Base-by-base conservation (phyloP, 2,797 vertebrate species). In the Oryzias dopingdopingensis region DNA sequence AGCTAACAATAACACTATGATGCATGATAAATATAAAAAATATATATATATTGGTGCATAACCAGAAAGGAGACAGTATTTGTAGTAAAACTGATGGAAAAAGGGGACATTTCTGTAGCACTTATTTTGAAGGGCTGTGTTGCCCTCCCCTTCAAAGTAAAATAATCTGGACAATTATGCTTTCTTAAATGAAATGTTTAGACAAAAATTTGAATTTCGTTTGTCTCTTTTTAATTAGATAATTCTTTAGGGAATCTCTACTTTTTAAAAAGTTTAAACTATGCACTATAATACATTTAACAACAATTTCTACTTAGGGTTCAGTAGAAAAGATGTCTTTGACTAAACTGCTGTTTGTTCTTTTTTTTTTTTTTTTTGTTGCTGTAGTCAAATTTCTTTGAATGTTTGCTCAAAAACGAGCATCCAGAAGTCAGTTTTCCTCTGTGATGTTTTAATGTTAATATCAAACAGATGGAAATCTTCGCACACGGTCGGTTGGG, bases 281-380 rank as follows among this genome's bases (percentile, higher is more conserved):
- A 15, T 40, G 26, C 53, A 58, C 48, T 22, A 54, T 58, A 41
- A 6, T 17, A 29, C 26, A 64, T 40, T 64, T 45, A 55, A 18
- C n/a, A 14, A 17, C 37, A 59, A 46, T 20, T 68, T 5, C 26
- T 15, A 32, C 56, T 15, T 32, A 48, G 24, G 55, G 22, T 15
- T 32, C 14, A 22, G 63, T 40, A 13, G 52, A 46, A 58, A 17
- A 49, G 49, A 49, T 49, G 16, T 32, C 7, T 54, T 29, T 61
- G 3, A 17, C 18, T n/a, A 14, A 43, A 65, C 56, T 62, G 69
- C 70, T 61, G 46, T 42, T 50, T 43, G 24, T 67, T 18, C 40
- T 59, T 40, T 14, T 14, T 37, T 63, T 67, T 18, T 29, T 59
- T 40, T 14, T 14, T 37, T 63, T n/a, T 76, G 54, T 52, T 23